A percentile compares a stretch with the other conserved stretches of the same genome.
Evolutionary conservation across 2,888 invertebrate species (phyloP).

Genomic region (Myopa testacea): DNA sequence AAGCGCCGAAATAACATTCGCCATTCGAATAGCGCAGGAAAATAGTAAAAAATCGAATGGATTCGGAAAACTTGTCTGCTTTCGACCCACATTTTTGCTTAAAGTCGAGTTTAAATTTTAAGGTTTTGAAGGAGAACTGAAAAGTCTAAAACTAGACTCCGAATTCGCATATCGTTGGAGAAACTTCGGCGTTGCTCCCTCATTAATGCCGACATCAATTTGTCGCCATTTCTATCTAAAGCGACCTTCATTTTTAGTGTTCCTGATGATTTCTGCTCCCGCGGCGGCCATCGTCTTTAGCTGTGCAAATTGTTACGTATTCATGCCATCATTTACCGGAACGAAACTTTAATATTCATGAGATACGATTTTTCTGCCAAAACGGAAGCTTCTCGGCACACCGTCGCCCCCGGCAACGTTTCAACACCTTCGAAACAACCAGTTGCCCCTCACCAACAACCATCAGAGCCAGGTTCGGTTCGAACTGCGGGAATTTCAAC

Average conservation of each 20-base stretch:
- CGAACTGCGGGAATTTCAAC: slow-evolving; percentile 42
- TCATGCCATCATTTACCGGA: slow-evolving; percentile 42
- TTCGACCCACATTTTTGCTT: no score
- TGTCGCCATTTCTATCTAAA: slow-evolving; percentile 8
- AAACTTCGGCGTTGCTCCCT: no score
- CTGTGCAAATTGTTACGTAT: slow-evolving; percentile 37
- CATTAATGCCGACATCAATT: slow-evolving; percentile 8
- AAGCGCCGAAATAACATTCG: no score
- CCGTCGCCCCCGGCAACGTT: slow-evolving; percentile 13
- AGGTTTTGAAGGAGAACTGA: no score
- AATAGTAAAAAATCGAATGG: no score
- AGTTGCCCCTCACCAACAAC: neutral
- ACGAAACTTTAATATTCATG: slow-evolving; percentile 42
- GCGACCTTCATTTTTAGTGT: neutral
- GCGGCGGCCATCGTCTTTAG: neutral
- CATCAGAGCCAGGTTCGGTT: slow-evolving; percentile 18
- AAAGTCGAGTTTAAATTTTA: no score
- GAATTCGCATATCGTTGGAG: no score
- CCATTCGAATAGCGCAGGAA: no score
- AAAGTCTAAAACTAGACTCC: no score
- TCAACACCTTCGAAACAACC: neutral
- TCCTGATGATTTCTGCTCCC: neutral
- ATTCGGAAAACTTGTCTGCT: no score
- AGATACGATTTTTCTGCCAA: slow-evolving; percentile 35
- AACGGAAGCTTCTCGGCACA: slow-evolving; percentile 26